Percentiles rank a stretch among this genome's conserved stretches.
Conservation (phyloP, 2,113 vertebrate species). For the Bostrychus sinensis region DNA sequence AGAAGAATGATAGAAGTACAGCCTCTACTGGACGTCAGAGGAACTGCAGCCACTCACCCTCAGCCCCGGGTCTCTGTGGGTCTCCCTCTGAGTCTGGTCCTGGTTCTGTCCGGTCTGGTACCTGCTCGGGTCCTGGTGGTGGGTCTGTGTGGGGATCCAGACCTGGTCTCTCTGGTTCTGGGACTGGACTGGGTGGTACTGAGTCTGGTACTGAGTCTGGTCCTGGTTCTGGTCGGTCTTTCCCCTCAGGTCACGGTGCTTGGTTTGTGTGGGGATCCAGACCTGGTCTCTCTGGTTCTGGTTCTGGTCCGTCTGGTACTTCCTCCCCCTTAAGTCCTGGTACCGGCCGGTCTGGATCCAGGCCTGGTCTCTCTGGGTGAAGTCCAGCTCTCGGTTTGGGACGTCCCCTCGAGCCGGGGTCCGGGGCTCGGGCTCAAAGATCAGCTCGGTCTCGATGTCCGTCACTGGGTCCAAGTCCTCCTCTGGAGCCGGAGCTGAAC, state of each 20-base stretch:
- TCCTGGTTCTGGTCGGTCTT: constrained; percentile 12
- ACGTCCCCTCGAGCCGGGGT: constrained; percentile 72
- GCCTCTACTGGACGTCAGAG: not conserved
- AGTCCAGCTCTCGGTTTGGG: constrained; percentile 59
- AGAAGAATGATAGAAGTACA: too few relatives aligned
- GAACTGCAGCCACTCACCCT: not conserved
- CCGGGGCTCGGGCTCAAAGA: constrained; percentile 59
- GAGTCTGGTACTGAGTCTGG: constrained; percentile 17
- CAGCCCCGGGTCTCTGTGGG: not conserved
- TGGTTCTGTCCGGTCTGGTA: constrained; percentile 1
- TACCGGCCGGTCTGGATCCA: constrained; percentile 28
- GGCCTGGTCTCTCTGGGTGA: constrained; percentile 13
- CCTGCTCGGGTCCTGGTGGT: too few relatives aligned
- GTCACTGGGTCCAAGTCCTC: constrained; percentile 50
- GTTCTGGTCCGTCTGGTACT: too few relatives aligned
- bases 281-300: not conserved
- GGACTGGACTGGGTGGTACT: constrained; percentile 11
- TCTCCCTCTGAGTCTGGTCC: not conserved
- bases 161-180: not conserved
- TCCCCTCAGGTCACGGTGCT: constrained; percentile 1
- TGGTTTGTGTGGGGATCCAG: too few relatives aligned
- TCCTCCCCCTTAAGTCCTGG: too few relatives aligned
- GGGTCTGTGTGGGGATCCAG: constrained; percentile 18
- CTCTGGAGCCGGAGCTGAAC: not conserved
- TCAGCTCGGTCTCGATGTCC: constrained; percentile 44